phyloP scores from a whole-genome alignment of 1,140 invertebrate genomes.

The Diuraphis noxia region DNA sequence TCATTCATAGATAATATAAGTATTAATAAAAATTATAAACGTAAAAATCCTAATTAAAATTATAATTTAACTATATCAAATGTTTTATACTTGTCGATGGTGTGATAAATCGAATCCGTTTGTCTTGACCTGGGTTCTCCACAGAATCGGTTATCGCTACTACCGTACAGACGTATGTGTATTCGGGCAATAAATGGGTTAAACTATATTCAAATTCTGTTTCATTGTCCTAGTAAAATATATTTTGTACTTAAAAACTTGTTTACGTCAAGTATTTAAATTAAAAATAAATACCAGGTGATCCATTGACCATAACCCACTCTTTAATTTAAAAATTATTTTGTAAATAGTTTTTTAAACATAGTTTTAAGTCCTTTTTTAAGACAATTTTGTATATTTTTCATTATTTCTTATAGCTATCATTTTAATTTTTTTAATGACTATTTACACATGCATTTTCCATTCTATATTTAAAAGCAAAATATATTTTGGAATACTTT shows the following conservation, averaged over 20 bases:
- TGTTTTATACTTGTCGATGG: conserved; percentile 21
- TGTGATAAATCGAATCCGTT: not conserved
- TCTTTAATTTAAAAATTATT: too few species aligned
- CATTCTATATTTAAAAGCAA: too few species aligned
- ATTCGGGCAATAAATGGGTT: not conserved
- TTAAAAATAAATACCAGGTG: not conserved
- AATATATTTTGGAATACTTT: too few species aligned
- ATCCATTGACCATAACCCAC: too few species aligned
- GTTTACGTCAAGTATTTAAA: not conserved
- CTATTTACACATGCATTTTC: too few species aligned
- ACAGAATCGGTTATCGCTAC: conserved; percentile 10
- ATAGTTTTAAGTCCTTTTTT: too few species aligned
- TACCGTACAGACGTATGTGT: conserved; percentile 4
- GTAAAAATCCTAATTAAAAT: not conserved
- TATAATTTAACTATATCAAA: not conserved
- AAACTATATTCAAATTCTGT: conserved; percentile 10
- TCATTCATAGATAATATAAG: not conserved
- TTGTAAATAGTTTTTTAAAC: too few species aligned
- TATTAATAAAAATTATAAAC: not conserved
- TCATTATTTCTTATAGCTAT: too few species aligned
- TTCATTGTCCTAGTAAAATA: conserved; percentile 26
- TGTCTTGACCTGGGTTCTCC: conserved; percentile 21
- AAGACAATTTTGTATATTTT: too few species aligned
- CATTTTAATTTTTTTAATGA: too few species aligned
- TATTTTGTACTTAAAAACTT: not conserved